Percentiles rank a stretch among this genome's conserved stretches.
Evolutionary conservation across 2,113 vertebrate species (phyloP).

Genomic region (Oreotrochilus melanogaster): DNA sequence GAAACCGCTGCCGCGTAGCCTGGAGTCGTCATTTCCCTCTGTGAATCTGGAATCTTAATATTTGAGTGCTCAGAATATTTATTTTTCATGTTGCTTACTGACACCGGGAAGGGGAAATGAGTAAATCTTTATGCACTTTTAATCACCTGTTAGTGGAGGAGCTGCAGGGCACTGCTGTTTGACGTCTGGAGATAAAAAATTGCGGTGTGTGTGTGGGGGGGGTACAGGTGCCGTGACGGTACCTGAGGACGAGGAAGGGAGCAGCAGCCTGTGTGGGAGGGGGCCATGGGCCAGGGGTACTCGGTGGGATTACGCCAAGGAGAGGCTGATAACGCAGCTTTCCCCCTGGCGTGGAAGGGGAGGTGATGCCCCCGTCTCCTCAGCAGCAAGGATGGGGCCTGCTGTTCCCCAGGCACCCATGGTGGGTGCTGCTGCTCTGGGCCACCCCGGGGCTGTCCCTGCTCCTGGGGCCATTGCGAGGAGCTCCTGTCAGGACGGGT

Average conservation of each 20-base stretch:
- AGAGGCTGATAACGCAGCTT: not conserved
- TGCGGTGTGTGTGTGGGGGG: not conserved
- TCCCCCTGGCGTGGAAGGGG: not conserved
- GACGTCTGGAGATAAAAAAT: not conserved
- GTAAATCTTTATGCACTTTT: conserved; percentile 59
- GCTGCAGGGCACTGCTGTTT: conserved; percentile 50
- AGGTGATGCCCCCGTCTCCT: not conserved
- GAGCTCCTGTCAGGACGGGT: not conserved
- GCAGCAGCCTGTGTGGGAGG: not conserved
- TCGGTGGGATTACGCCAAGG: not conserved
- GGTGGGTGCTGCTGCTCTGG: fast-evolving
- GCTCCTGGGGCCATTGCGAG: fast-evolving
- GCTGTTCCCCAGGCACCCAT: too few relatives aligned
- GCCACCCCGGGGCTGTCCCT: fast-evolving
- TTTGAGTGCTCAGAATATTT: conserved; percentile 21
- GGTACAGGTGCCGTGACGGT: not conserved
- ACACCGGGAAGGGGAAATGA: conserved; percentile 37
- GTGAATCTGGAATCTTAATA: not conserved
- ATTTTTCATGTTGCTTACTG: conserved; percentile 50
- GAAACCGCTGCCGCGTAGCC: not conserved
- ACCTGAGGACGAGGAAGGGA: not conserved
- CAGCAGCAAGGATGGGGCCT: not conserved
- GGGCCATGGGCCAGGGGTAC: not conserved
- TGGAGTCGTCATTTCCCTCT: not conserved
- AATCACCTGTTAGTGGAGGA: conserved; percentile 46